These are phyloP conservation scores for Coptodon rendalli DNA, from an alignment of 2,113 vertebrate species.

Conservation along the genomic window DNA sequence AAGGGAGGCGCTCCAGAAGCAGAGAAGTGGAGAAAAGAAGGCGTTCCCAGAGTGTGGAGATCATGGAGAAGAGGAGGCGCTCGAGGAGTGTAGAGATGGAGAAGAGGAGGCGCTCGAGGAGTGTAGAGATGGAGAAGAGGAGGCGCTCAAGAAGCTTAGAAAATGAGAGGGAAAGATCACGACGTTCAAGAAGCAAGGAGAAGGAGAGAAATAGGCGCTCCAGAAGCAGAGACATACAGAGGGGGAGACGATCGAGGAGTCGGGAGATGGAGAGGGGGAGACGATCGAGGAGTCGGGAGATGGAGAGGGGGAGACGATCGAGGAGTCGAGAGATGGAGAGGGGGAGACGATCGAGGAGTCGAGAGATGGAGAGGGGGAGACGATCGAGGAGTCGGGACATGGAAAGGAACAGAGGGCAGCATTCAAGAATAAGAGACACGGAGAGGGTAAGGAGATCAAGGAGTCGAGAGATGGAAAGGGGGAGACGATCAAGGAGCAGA, in stretches of 20 bases:
- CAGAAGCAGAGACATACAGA: neutral
- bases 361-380: neutral
- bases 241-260: neutral
- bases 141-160: neutral
- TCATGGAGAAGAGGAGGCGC: neutral
- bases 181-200: neutral
- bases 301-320: neutral
- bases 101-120: neutral
- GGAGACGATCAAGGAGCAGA: neutral
- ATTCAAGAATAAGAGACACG: neutral
- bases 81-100: accelerated
- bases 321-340: neutral
- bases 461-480: neutral
- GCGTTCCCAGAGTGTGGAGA: neutral
- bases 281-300: neutral
- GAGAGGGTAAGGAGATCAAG: neutral
- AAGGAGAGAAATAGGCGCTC: neutral
- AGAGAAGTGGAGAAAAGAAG: neutral
- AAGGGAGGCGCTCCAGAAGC: neutral
- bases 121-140: accelerated
- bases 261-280: neutral
- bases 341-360: neutral
- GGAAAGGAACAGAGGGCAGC: neutral
- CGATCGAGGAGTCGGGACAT: neutral
- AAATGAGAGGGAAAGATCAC: neutral